Percentiles rank a stretch among this genome's conserved stretches.
phyloP scores from a whole-genome alignment of 2,797 vertebrate species.

The Bryconaethiops microstoma region DNA sequence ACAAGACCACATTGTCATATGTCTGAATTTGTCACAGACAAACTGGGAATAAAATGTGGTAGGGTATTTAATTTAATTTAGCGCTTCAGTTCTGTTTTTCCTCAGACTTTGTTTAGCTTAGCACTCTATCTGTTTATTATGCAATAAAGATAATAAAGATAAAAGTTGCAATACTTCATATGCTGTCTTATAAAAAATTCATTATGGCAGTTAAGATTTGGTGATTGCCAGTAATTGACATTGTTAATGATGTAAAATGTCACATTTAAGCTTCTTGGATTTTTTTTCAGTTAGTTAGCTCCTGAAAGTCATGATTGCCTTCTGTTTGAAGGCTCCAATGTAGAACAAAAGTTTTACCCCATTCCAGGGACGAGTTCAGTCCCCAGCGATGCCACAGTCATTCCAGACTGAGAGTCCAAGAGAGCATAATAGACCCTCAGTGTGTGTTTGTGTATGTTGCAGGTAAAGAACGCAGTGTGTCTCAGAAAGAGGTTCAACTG shows the following conservation, averaged over 20 bases:
- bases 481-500: constrained; percentile 71
- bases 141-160: background rate
- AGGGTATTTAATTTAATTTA: background rate
- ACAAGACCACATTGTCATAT: background rate
- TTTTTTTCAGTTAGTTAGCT: background rate
- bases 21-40: background rate
- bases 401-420: too few relatives aligned
- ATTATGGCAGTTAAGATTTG: background rate
- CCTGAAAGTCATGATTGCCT: background rate
- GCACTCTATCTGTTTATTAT: constrained; percentile 6
- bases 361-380: too few relatives aligned
- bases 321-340: background rate
- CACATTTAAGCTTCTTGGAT: background rate
- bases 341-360: too few relatives aligned
- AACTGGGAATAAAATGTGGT: background rate
- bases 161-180: background rate
- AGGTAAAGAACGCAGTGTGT: constrained; percentile 62
- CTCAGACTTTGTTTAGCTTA: background rate
- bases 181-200: constrained; percentile 11
- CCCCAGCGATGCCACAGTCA: too few relatives aligned
- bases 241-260: background rate
- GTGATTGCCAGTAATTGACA: background rate
- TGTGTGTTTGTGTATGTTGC: constrained; percentile 6
- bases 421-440: too few relatives aligned
- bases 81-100: background rate